These are phyloP conservation scores for Bucco capensis DNA, from an alignment of 2,113 vertebrate genomes.

Conservation along the genomic window DNA sequence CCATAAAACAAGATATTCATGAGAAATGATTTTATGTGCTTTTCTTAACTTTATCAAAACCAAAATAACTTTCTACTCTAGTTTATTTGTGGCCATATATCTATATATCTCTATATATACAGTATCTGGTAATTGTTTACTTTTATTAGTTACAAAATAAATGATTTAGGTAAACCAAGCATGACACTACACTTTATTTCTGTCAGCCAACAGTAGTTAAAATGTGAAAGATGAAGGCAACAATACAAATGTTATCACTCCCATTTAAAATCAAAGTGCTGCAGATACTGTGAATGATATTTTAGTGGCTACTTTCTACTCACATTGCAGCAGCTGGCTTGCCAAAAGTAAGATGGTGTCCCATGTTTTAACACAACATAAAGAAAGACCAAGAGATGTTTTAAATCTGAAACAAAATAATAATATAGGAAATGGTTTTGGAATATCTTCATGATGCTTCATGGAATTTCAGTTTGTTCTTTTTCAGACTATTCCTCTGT, in stretches of 20 bases:
- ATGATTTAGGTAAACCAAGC: slow-evolving; percentile 61
- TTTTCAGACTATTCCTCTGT: not conserved
- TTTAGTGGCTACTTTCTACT: slow-evolving; percentile 28
- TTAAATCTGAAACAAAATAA: slow-evolving; percentile 40
- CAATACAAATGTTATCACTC: not conserved
- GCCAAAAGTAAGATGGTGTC: slow-evolving; percentile 37
- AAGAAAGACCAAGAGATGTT: slow-evolving; percentile 4
- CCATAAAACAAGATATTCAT: slow-evolving; percentile 49
- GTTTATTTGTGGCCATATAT: slow-evolving; percentile 59
- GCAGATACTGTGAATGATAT: slow-evolving; percentile 30
- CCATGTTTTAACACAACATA: not conserved
- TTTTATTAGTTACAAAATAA: slow-evolving; percentile 67
- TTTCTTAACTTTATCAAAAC: slow-evolving; percentile 66
- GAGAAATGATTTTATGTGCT: slow-evolving; percentile 54
- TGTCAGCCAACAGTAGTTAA: slow-evolving; percentile 29
- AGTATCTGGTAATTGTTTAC: slow-evolving; percentile 61
- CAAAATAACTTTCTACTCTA: slow-evolving; percentile 56
- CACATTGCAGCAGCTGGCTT: slow-evolving; percentile 18
- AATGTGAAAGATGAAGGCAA: slow-evolving; percentile 22
- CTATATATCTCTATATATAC: slow-evolving; percentile 40
- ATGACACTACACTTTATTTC: slow-evolving; percentile 57
- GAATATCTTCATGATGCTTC: slow-evolving; percentile 30
- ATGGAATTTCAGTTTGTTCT: slow-evolving; percentile 37
- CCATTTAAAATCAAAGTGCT: not conserved
- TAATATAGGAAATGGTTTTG: slow-evolving; percentile 23